Evolutionary conservation across 2,888 invertebrate genomes (phyloP).

Genomic region (Cephus nigrinus): DNA sequence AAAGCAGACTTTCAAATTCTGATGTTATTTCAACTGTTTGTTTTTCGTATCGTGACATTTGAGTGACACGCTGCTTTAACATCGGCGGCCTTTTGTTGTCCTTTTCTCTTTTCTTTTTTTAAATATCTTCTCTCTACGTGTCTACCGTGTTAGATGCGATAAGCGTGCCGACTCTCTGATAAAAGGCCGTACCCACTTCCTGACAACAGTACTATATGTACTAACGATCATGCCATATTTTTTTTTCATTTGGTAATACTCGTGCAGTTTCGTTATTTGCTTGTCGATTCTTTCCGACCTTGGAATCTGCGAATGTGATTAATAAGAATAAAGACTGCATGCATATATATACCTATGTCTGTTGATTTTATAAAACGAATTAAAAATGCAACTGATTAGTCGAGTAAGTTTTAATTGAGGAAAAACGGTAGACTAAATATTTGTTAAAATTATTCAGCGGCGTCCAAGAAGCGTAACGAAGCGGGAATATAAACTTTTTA

Average conservation of each 20-base stretch:
- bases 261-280: background rate
- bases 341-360: background rate
- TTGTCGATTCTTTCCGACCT: background rate
- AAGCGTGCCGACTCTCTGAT: background rate
- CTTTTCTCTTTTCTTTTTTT: background rate
- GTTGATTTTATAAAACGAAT: too few species aligned
- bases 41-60: background rate
- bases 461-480: constrained; percentile 26
- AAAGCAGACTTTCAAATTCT: background rate
- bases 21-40: background rate
- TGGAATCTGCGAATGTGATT: background rate
- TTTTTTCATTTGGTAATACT: background rate
- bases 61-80: background rate
- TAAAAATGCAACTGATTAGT: too few species aligned
- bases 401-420: background rate
- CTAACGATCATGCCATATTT: background rate
- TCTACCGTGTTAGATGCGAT: background rate
- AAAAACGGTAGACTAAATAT: constrained; percentile 3
- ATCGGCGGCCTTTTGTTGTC: background rate
- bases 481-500: constrained; percentile 24
- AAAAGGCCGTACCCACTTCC: background rate
- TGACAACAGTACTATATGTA: background rate
- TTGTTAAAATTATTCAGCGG: constrained; percentile 17
- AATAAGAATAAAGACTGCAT: background rate
- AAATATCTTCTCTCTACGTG: background rate